Conservation (phyloP, 2,888 invertebrate genomes). For the Sericinus montela region DNA sequence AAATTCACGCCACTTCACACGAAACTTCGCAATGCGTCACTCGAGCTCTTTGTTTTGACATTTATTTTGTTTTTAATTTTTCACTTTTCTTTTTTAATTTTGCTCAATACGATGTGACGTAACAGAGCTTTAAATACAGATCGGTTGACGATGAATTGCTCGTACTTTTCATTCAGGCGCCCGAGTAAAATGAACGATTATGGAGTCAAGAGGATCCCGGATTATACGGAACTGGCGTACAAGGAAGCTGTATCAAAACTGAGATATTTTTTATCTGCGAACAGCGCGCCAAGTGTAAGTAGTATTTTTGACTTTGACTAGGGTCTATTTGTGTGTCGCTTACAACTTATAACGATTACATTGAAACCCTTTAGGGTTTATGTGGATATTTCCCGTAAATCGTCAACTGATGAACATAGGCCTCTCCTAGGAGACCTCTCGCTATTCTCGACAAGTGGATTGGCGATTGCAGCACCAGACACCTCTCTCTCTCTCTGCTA, state of each 20-base stretch:
- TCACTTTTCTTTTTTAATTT: conserved; percentile 30
- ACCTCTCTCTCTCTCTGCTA: no score
- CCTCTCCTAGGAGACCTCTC: no score
- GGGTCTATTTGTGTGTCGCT: no score
- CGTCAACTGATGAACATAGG: no score
- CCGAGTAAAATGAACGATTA: conserved; percentile 71
- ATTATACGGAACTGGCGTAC: conserved; percentile 91
- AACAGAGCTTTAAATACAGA: conserved; percentile 6
- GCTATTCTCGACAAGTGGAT: no score
- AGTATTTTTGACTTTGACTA: conserved; percentile 5
- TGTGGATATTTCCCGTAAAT: no score
- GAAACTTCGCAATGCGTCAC: conserved; percentile 57
- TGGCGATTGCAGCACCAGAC: no score
- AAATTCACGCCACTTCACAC: conserved; percentile 24
- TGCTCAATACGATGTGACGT: conserved; percentile 36
- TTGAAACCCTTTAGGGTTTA: no score
- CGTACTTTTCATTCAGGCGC: conserved; percentile 58
- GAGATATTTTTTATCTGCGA: conserved; percentile 87
- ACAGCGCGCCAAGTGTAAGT: conserved; percentile 82
- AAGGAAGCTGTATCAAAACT: conserved; percentile 90
- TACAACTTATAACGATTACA: no score
- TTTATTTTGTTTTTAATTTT: conserved; percentile 41
- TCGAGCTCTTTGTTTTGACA: conserved; percentile 38
- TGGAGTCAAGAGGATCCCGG: conserved; percentile 81
- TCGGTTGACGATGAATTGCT: conserved; percentile 25